These are phyloP conservation scores for Microplitis demolitor DNA, from an alignment of 1,140 invertebrate genomes.

Conservation along the genomic window DNA sequence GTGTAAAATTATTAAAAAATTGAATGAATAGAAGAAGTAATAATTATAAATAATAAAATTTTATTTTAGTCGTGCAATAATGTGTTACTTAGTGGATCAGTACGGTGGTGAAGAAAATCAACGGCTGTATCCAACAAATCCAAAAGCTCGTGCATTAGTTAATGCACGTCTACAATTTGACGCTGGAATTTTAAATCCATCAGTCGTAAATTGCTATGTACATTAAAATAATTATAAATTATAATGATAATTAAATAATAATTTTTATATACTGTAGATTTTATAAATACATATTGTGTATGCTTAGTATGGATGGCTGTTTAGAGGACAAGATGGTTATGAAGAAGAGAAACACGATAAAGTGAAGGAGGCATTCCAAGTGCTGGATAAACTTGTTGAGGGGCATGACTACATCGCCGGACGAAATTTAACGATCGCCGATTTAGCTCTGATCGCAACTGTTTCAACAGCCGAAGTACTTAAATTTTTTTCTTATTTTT, in stretches of 20 bases:
- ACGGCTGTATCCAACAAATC: conserved; percentile 71
- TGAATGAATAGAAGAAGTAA: background rate
- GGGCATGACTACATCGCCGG: conserved; percentile 51
- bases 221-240: conserved; percentile 37
- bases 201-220: conserved; percentile 67
- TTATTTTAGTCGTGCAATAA: conserved; percentile 69
- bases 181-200: conserved; percentile 67
- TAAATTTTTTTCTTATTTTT: conserved; percentile 14
- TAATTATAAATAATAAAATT: background rate
- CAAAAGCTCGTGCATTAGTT: conserved; percentile 69
- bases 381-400: conserved; percentile 51
- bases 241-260: background rate
- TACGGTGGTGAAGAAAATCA: conserved; percentile 68
- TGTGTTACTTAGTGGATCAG: conserved; percentile 72
- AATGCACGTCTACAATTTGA: conserved; percentile 77
- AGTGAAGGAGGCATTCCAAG: conserved; percentile 40
- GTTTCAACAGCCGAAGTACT: conserved; percentile 53
- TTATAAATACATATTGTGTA: too few relatives aligned
- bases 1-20: background rate
- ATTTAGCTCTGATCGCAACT: conserved; percentile 46
- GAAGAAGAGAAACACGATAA: conserved; percentile 37
- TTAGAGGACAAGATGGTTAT: conserved; percentile 27
- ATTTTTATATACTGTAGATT: background rate
- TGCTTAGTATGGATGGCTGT: conserved; percentile 49
- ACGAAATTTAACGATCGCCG: conserved; percentile 62